Percentiles rank a stretch among this genome's conserved stretches.
phyloP scores from a whole-genome alignment of 2,113 vertebrate genomes.

The Aythya baeri region DNA sequence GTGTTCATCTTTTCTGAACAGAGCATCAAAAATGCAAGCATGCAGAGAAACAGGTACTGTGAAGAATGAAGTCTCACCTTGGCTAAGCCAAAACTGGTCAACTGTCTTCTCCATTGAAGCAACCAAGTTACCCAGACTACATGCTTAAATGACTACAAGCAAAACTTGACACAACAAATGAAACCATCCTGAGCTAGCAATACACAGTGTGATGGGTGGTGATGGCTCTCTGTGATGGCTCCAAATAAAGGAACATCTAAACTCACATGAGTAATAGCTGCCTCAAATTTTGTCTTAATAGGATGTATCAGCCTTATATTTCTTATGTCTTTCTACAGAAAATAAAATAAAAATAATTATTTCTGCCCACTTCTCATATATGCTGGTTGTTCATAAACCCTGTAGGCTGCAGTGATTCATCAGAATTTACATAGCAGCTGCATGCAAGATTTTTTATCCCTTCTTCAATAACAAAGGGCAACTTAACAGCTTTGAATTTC shows the following conservation, averaged over 20 bases:
- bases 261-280: not conserved
- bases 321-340: not conserved
- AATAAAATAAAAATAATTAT: not conserved
- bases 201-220: not conserved
- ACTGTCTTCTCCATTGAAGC: not conserved
- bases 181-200: not conserved
- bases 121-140: not conserved
- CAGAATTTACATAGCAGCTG: not conserved
- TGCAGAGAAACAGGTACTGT: not conserved
- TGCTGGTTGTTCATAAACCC: not conserved
- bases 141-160: not conserved
- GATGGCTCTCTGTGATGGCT: not conserved
- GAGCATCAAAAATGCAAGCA: not conserved
- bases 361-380: not conserved
- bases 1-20: not conserved
- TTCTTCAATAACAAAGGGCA: not conserved
- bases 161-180: not conserved
- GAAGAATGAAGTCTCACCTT: not conserved
- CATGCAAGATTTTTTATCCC: not conserved
- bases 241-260: not conserved
- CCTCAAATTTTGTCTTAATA: not conserved
- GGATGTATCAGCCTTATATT: not conserved
- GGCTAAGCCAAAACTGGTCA: not conserved
- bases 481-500: not conserved
- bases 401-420: slow-evolving; percentile 6